Conservation (phyloP, 2,113 vertebrate genomes). For the Macquaria australasica region DNA sequence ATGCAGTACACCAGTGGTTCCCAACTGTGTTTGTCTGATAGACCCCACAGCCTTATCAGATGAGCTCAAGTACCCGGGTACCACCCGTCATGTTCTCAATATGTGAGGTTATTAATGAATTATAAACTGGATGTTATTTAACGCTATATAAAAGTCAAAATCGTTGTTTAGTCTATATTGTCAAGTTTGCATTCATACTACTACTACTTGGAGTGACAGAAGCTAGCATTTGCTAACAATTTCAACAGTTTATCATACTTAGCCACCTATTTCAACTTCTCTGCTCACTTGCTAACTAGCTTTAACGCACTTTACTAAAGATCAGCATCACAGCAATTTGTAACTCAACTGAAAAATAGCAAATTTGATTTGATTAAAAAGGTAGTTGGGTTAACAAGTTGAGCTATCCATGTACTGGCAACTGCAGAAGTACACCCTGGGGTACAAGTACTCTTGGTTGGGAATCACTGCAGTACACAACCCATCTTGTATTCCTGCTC, state of each 20-base stretch:
- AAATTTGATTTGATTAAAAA: neutral
- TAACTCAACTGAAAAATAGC: neutral
- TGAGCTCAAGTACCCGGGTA: neutral
- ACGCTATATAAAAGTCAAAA: neutral
- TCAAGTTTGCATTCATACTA: neutral
- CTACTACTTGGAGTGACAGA: neutral
- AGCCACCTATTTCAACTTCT: neutral
- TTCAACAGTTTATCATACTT: neutral
- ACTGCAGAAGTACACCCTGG: neutral
- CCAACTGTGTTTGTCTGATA: neutral
- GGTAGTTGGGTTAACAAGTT: neutral
- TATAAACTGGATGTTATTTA: too few species aligned
- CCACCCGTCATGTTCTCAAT: neutral
- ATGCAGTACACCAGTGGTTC: too few species aligned
- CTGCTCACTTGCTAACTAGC: neutral
- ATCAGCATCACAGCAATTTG: neutral
- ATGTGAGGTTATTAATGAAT: too few species aligned
- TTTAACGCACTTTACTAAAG: neutral
- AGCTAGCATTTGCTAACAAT: too few species aligned
- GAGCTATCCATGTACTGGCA: neutral
- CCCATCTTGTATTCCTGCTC: neutral
- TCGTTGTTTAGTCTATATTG: neutral
- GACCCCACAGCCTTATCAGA: neutral
- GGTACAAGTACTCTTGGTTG: neutral
- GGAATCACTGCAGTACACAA: neutral